These are phyloP conservation scores for Elysia crispata DNA, from an alignment of 2,888 invertebrate species.

Conservation along the genomic window DNA sequence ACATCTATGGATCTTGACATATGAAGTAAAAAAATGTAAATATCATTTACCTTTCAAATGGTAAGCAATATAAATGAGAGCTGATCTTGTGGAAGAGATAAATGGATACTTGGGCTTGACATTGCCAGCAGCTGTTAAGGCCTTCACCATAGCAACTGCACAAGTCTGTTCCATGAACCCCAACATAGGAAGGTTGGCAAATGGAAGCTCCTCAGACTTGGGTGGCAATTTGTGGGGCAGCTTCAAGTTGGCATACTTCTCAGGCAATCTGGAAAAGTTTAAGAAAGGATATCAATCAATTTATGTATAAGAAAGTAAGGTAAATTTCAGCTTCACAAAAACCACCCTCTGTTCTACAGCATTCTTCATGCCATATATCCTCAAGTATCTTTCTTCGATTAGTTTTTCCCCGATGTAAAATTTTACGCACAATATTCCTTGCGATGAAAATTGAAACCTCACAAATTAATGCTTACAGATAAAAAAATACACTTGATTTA, in stretches of 20 bases:
- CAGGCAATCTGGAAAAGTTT: constrained; percentile 64
- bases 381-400: too few relatives aligned
- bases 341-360: neutral
- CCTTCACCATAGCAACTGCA: constrained; percentile 73
- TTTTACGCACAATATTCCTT: neutral
- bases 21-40: too few relatives aligned
- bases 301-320: neutral
- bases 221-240: constrained; percentile 78
- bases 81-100: constrained; percentile 74
- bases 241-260: constrained; percentile 74
- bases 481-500: too few relatives aligned
- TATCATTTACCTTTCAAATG: constrained; percentile 75
- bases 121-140: constrained; percentile 75
- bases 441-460: neutral
- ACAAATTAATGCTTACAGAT: too few relatives aligned
- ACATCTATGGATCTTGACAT: too few relatives aligned
- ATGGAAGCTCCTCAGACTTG: constrained; percentile 67
- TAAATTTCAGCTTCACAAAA: neutral
- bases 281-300: neutral
- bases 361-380: neutral
- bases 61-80: constrained; percentile 76
- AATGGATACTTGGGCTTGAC: constrained; percentile 78
- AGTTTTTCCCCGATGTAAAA: too few relatives aligned
- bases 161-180: constrained; percentile 78
- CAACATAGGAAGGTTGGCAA: constrained; percentile 75